A percentile compares a stretch with the other conserved stretches of the same genome.
Conservation (phyloP, 2,888 invertebrate genomes). For the Aspidiotus rigidus region DNA sequence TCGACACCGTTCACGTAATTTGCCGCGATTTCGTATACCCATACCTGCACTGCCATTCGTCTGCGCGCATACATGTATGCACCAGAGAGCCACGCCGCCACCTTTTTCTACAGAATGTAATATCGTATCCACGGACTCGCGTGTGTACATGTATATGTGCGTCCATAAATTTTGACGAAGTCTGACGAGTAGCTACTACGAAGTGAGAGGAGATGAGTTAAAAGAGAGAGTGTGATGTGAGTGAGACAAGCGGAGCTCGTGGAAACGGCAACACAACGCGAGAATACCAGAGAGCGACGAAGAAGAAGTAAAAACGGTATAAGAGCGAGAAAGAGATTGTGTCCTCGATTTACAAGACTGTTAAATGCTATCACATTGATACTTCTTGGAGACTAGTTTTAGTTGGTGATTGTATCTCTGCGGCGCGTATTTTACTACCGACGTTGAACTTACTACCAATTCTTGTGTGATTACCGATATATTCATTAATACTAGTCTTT, state of each 20-base stretch:
- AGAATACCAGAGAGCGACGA: slow-evolving; percentile 7
- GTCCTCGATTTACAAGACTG: slow-evolving; percentile 33
- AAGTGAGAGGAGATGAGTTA: slow-evolving; percentile 31
- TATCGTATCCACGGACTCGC: background rate
- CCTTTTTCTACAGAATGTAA: too few species aligned
- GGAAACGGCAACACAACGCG: background rate
- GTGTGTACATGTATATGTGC: background rate
- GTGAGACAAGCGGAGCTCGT: slow-evolving; percentile 7
- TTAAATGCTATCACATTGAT: slow-evolving; percentile 33
- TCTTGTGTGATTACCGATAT: slow-evolving; percentile 13
- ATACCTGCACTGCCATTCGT: background rate
- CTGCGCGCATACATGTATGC: background rate
- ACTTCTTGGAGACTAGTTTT: slow-evolving; percentile 30
- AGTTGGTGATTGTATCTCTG: slow-evolving; percentile 32
- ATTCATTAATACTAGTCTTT: slow-evolving; percentile 13
- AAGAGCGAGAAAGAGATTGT: slow-evolving; percentile 19
- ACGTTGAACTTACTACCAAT: slow-evolving; percentile 24
- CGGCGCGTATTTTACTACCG: slow-evolving; percentile 27
- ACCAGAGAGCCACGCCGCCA: background rate
- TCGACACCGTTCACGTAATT: slow-evolving; percentile 2
- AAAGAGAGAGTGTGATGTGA: slow-evolving; percentile 24
- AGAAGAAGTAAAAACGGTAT: slow-evolving; percentile 12
- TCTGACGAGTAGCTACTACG: slow-evolving; percentile 8
- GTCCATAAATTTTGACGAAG: slow-evolving; percentile 3
- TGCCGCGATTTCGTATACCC: background rate